Evolutionary conservation across 2,888 invertebrate genomes (phyloP).

Genomic region (Ephialtes manifestator): DNA sequence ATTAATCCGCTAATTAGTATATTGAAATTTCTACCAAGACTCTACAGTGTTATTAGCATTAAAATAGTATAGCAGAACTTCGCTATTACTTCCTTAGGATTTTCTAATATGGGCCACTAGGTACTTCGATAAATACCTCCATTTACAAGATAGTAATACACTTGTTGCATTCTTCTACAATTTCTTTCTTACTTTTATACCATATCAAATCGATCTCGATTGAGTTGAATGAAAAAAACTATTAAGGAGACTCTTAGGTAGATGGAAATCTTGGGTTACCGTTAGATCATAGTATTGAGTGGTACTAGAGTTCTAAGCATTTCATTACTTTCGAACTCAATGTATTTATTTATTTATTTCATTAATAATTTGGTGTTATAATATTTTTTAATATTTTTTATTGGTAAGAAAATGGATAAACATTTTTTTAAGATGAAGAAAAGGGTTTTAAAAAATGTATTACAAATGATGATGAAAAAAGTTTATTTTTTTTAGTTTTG

Average conservation of each 20-base stretch:
- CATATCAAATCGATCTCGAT: conserved; percentile 33
- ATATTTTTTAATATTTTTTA: no score
- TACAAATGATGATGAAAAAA: no score
- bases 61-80: conserved; percentile 19
- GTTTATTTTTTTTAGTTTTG: no score
- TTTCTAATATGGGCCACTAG: conserved; percentile 54
- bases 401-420: no score
- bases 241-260: neutral
- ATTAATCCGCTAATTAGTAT: conserved; percentile 71
- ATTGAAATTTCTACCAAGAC: conserved; percentile 57
- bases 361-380: no score
- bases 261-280: conserved; percentile 5
- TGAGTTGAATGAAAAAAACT: neutral
- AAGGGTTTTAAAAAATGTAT: no score
- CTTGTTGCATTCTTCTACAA: conserved; percentile 14
- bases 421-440: no score
- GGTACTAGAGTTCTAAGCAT: no score
- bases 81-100: neutral
- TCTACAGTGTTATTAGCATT: conserved; percentile 33
- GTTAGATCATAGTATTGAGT: conserved; percentile 20
- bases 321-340: no score
- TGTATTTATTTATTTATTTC: no score
- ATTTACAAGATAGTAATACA: conserved; percentile 57
- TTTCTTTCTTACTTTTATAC: conserved; percentile 3
- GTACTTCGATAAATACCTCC: conserved; percentile 54